A percentile compares a stretch with the other conserved stretches of the same genome.
These are phyloP conservation scores for Plectropomus leopardus DNA, from an alignment of 2,113 vertebrate species.

Conservation along the genomic window DNA sequence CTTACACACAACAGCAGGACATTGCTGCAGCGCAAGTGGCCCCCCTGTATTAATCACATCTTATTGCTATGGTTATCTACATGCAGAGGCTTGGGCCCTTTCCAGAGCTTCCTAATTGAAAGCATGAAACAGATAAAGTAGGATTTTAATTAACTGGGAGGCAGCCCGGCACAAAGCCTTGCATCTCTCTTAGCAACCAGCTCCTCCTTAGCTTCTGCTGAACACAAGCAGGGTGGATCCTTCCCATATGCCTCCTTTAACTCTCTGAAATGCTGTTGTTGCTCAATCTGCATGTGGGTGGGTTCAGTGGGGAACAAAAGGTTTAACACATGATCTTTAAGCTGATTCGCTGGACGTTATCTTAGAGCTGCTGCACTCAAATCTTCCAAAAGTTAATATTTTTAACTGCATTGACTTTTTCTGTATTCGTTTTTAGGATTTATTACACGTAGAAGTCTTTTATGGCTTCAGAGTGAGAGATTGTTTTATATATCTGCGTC, in stretches of 20 bases:
- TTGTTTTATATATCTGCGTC: constrained; percentile 43
- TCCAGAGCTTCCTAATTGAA: constrained; percentile 82
- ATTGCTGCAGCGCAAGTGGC: constrained; percentile 47
- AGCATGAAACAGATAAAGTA: constrained; percentile 82
- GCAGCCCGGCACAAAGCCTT: constrained; percentile 70
- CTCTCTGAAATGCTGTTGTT: constrained; percentile 43
- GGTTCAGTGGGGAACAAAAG: constrained; percentile 30
- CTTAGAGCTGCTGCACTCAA: constrained; percentile 19
- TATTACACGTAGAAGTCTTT: no score
- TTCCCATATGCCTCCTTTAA: constrained; percentile 64
- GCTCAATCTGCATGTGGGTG: constrained; percentile 10
- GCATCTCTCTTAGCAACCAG: constrained; percentile 78
- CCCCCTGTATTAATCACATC: constrained; percentile 70
- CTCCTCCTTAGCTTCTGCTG: constrained; percentile 74
- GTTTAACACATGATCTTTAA: constrained; percentile 17
- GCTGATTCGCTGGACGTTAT: constrained; percentile 10
- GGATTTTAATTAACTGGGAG: constrained; percentile 83
- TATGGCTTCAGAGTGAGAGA: not conserved
- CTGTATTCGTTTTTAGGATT: no score
- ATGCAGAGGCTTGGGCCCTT: constrained; percentile 66
- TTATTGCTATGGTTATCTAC: constrained; percentile 78
- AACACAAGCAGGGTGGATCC: constrained; percentile 62
- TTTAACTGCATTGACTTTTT: not conserved
- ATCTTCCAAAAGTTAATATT: not conserved
- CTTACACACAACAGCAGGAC: constrained; percentile 61